phyloP scores from a whole-genome alignment of 2,113 vertebrate species.

The Brienomyrus brachyistius region DNA sequence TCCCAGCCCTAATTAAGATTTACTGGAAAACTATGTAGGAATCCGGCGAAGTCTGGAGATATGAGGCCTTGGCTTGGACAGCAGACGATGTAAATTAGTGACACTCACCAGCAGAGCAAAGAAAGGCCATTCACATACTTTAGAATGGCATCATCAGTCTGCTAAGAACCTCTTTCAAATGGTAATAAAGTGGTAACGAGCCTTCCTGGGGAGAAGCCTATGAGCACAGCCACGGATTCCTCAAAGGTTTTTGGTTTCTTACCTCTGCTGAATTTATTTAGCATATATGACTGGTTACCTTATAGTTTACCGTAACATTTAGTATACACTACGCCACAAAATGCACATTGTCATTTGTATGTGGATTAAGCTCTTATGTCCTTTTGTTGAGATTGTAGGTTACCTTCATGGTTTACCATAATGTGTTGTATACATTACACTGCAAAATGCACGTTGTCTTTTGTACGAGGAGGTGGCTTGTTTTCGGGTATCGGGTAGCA shows the following conservation, averaged over 20 bases:
- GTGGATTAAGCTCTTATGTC: background rate
- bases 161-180: background rate
- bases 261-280: background rate
- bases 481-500: background rate
- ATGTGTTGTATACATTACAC: background rate
- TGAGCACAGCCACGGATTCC: background rate
- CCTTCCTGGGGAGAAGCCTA: background rate
- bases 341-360: background rate
- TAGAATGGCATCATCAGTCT: background rate
- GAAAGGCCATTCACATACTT: background rate
- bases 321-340: background rate
- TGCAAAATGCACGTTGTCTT: background rate
- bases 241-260: background rate
- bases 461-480: background rate
- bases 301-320: background rate
- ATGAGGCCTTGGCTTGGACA: background rate
- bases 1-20: background rate
- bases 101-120: background rate
- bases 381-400: background rate
- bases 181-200: background rate
- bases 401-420: background rate
- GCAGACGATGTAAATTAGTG: background rate
- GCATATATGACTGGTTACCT: background rate
- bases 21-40: background rate
- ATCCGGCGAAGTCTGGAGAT: background rate